phyloP scores from a whole-genome alignment of 2,888 invertebrate species.

The Smittia aterrima region DNA sequence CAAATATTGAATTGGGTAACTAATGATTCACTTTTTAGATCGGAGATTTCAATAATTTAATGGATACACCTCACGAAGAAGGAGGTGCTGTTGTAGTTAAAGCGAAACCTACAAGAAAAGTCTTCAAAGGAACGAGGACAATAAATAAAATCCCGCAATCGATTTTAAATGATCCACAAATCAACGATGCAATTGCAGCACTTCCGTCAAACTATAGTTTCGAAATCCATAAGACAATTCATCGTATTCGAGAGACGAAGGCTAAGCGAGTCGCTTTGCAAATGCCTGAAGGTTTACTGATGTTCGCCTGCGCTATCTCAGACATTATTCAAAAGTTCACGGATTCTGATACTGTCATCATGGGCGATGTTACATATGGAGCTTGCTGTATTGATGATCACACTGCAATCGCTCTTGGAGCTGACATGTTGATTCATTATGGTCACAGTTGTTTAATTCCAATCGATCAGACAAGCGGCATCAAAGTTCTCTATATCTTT shows the following conservation, averaged over 20 bases:
- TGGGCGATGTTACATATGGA: constrained; percentile 99
- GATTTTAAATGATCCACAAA: constrained; percentile 68
- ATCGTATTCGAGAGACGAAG: constrained; percentile 83
- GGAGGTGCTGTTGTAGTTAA: constrained; percentile 65
- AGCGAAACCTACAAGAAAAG: constrained; percentile 75
- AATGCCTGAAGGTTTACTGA: constrained; percentile 91
- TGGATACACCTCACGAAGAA: not conserved
- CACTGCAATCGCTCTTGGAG: constrained; percentile 85
- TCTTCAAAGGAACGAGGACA: constrained; percentile 70
- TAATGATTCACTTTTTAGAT: not conserved
- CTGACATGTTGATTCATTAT: constrained; percentile 91
- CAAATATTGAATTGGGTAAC: not conserved
- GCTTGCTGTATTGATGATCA: constrained; percentile 98
- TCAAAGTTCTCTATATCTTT: constrained; percentile 95
- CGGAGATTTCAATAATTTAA: not conserved
- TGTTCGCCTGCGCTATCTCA: constrained; percentile 89
- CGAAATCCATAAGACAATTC: constrained; percentile 96
- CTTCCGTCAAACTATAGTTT: constrained; percentile 96
- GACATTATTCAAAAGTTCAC: constrained; percentile 91
- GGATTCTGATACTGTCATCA: constrained; percentile 86
- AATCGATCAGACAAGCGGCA: constrained; percentile 75
- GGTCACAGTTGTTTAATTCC: constrained; percentile 97
- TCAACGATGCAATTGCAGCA: constrained; percentile 69
- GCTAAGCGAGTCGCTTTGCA: constrained; percentile 91
- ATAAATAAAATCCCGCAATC: constrained; percentile 79